Evolutionary conservation across 2,888 invertebrate species (phyloP), one percentile per base, ranked within the genome.

Genomic region (Yponomeuta plumbellus): DNA sequence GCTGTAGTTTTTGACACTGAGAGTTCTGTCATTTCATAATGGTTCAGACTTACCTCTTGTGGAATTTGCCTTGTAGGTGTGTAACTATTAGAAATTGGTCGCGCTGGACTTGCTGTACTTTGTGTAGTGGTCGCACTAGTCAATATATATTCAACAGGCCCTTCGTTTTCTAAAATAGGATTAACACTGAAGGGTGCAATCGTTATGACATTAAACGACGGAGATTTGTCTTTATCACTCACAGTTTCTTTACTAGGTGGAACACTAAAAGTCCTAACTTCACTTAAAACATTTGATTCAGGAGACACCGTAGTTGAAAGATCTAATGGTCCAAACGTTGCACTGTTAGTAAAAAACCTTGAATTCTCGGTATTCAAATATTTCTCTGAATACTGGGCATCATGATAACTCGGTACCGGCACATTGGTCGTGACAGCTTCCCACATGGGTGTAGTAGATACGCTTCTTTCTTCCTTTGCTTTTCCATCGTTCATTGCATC

Each of bases 401-500:
- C 68, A 21, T 62, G 66, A 2, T 21, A 34, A 20, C 65, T 69
- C 34, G 11, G 21, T 34, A 23, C 11, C 8, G 66, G 64, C 26
- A 65, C 59, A 20, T 63, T 65, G 10, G 62, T 64, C 62, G 68
- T 69, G 11, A 69, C 65, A 8, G 26, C 63, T 52, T 68, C 66
- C 6, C 66, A 57, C 40, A 66, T 58, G 5, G 52, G 61, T n/a
- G 61, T 66, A 10, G 58, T 34, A 8, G 20, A 21, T 57, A 44
- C n/a, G 58, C 67, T 67, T 40, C 65, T 66, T 20, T 66, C 44
- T 13, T 17, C 39, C 44, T 34, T 59, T 20, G 20, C 26, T 39
- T 34, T 63, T 20, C n/a, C 40, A 39, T 72, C 70, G 62, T 69
- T 74, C 68, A 72, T 69, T 59, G 68, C 72, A 66, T 72, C 73